A percentile compares a stretch with the other conserved stretches of the same genome.
Evolutionary conservation across 2,888 invertebrate genomes (phyloP).

Genomic region (Eilema caniola): DNA sequence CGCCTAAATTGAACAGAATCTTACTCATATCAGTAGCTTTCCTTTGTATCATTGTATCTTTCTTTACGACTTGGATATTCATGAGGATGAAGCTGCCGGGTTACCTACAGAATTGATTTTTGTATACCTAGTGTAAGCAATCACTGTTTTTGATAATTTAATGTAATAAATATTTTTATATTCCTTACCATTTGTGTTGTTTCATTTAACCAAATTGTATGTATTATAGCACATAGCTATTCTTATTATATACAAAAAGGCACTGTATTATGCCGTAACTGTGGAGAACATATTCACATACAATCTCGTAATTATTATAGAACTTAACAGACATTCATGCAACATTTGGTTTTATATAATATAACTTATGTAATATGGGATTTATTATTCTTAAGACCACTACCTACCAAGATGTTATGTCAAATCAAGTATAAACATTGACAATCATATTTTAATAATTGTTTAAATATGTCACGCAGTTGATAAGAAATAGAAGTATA

Average conservation of each 20-base stretch:
- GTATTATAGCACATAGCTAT: neutral
- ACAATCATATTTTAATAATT: too few relatives aligned
- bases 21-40: conserved; percentile 96
- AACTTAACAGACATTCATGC: too few relatives aligned
- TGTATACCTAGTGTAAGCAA: conserved; percentile 48
- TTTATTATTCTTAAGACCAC: too few relatives aligned
- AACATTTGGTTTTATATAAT: too few relatives aligned
- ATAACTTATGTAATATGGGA: too few relatives aligned
- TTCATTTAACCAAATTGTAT: conserved; percentile 20
- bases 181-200: conserved; percentile 21
- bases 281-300: too few relatives aligned
- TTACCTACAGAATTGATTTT: conserved; percentile 88
- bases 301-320: too few relatives aligned
- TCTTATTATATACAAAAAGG: neutral
- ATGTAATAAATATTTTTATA: conserved; percentile 70
- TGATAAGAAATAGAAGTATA: too few relatives aligned
- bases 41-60: conserved; percentile 96
- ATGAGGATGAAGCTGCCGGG: conserved; percentile 99
- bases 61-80: conserved; percentile 98
- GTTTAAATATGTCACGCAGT: too few relatives aligned
- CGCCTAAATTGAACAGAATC: conserved; percentile 96
- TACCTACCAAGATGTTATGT: too few relatives aligned
- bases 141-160: conserved; percentile 61
- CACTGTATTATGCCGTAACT: too few relatives aligned
- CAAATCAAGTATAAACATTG: too few relatives aligned